Evolutionary conservation across 2,888 invertebrate species (phyloP).

Genomic region (Cactoblastis cactorum): DNA sequence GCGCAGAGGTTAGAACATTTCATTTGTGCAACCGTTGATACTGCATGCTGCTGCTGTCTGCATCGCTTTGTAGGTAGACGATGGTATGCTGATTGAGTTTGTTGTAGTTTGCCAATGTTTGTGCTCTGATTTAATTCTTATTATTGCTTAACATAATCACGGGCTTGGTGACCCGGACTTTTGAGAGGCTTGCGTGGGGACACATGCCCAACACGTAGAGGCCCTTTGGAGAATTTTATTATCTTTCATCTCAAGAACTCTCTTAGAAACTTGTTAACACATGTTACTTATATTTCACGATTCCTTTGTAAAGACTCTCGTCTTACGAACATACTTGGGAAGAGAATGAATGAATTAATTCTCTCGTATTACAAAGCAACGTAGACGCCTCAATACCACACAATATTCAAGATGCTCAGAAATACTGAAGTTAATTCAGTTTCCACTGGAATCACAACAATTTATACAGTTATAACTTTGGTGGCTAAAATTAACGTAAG

Average conservation of each 20-base stretch:
- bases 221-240: no score
- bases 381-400: neutral
- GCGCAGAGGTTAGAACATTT: constrained; percentile 12
- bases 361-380: no score
- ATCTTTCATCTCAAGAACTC: no score
- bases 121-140: neutral
- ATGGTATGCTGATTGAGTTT: neutral
- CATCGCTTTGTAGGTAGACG: neutral
- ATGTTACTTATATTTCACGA: no score
- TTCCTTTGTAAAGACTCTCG: no score
- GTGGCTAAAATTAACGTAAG: neutral
- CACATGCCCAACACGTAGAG: no score
- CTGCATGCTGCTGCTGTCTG: neutral
- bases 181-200: no score
- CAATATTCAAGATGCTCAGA: neutral
- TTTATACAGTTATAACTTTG: neutral
- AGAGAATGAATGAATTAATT: no score
- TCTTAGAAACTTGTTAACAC: no score
- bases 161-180: no score
- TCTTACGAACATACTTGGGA: no score
- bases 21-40: constrained; percentile 10
- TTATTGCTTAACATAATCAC: no score
- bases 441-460: neutral
- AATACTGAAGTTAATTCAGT: neutral
- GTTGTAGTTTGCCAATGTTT: neutral